Conservation (phyloP, 2,797 vertebrate genomes). For the Pangasius mekongensis region DNA sequence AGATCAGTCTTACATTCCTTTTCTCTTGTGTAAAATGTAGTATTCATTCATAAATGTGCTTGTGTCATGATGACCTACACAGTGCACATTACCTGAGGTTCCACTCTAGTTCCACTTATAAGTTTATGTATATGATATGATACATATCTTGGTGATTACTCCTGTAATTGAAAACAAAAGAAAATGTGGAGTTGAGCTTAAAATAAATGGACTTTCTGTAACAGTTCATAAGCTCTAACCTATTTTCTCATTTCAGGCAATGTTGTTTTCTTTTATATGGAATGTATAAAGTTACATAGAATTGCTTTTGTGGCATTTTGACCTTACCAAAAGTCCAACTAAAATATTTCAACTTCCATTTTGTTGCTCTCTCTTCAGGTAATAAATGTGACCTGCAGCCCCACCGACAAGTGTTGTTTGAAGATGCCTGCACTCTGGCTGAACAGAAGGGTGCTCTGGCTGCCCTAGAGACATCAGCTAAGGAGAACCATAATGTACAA, state of each 20-base stretch:
- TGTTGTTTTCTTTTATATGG: background rate
- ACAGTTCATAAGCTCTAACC: background rate
- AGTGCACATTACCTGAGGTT: background rate
- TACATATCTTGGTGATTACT: background rate
- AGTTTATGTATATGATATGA: background rate
- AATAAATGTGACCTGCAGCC: conserved; percentile 87
- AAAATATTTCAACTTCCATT: background rate
- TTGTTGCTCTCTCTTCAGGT: conserved; percentile 71
- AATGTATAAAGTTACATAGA: background rate
- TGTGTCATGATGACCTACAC: background rate
- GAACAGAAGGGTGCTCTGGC: conserved; percentile 87
- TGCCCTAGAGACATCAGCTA: conserved; percentile 92
- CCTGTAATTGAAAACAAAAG: background rate
- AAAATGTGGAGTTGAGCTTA: background rate
- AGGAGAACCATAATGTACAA: conserved; percentile 90
- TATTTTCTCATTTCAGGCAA: background rate
- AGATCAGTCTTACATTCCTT: background rate
- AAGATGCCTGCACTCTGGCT: conserved; percentile 91
- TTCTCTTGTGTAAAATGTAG: background rate
- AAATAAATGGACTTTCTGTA: background rate
- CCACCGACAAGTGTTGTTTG: conserved; percentile 88
- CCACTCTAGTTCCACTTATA: background rate
- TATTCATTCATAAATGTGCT: background rate
- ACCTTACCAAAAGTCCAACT: background rate
- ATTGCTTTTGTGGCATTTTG: background rate